These are phyloP conservation scores for Platanista minor DNA, from an alignment of 2,113 vertebrate species.

Conservation along the genomic window DNA sequence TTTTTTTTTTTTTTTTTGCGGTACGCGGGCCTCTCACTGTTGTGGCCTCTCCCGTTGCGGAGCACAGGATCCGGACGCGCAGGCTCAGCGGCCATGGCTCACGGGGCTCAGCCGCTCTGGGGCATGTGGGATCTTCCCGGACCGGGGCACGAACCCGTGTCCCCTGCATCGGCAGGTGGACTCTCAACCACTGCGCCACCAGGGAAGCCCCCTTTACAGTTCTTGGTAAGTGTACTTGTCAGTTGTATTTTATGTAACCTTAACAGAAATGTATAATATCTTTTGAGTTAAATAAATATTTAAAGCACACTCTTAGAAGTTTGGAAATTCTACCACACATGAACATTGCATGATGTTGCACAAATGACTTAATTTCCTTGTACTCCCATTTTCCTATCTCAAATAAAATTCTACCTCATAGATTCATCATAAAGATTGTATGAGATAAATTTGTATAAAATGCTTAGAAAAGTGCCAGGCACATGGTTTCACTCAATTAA, in stretches of 20 bases:
- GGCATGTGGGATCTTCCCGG: too few relatives aligned
- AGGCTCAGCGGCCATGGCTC: too few relatives aligned
- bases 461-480: not conserved
- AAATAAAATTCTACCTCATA: slow-evolving; percentile 25
- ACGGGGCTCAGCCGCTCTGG: too few relatives aligned
- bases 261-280: not conserved
- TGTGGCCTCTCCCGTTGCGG: too few relatives aligned
- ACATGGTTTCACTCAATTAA: not conserved
- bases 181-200: too few relatives aligned
- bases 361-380: not conserved
- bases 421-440: not conserved
- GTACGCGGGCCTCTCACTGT: too few relatives aligned
- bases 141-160: too few relatives aligned
- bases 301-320: not conserved
- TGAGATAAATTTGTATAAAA: slow-evolving; percentile 16
- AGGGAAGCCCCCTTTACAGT: not conserved
- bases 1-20: too few relatives aligned
- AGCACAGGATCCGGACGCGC: too few relatives aligned
- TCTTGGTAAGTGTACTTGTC: not conserved
- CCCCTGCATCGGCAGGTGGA: too few relatives aligned
- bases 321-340: not conserved
- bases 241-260: not conserved
- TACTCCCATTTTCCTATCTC: not conserved
- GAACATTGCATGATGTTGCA: not conserved
- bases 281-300: not conserved